These are phyloP conservation scores for Gobius niger DNA, from an alignment of 2,113 vertebrate genomes.

Conservation along the genomic window DNA sequence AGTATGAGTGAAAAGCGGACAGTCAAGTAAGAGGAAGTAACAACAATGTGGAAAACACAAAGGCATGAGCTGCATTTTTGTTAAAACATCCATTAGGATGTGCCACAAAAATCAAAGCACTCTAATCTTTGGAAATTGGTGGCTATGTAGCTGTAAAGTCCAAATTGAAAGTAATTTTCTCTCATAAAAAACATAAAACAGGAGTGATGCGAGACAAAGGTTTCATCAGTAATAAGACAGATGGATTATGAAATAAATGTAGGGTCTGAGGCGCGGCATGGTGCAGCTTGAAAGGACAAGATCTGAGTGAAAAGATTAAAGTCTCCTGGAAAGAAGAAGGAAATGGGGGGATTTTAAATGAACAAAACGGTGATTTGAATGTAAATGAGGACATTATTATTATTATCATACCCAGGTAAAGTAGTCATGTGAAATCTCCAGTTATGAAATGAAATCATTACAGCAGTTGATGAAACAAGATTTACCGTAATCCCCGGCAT, in stretches of 20 bases:
- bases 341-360: conserved; percentile 3
- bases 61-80: background rate
- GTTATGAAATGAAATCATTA: background rate
- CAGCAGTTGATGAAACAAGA: background rate
- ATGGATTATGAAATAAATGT: conserved; percentile 35
- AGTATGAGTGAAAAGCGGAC: conserved; percentile 1
- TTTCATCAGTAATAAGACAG: conserved; percentile 13
- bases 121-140: background rate
- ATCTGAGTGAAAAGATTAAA: conserved; percentile 8
- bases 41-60: conserved; percentile 17
- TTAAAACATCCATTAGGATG: background rate
- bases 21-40: conserved; percentile 2
- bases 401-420: conserved; percentile 9
- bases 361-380: conserved; percentile 2
- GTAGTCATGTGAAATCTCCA: background rate
- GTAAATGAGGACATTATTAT: conserved; percentile 16
- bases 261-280: conserved; percentile 1
- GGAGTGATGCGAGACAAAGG: background rate
- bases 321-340: background rate
- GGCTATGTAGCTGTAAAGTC: background rate
- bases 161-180: background rate
- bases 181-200: conserved; percentile 9
- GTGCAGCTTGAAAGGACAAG: conserved; percentile 13
- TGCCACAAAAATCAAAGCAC: conserved; percentile 4
- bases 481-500: background rate